Percentiles rank a stretch among this genome's conserved stretches.
These are phyloP conservation scores for Leptopterna dolabrata DNA, from an alignment of 2,888 invertebrate species.

Conservation along the genomic window DNA sequence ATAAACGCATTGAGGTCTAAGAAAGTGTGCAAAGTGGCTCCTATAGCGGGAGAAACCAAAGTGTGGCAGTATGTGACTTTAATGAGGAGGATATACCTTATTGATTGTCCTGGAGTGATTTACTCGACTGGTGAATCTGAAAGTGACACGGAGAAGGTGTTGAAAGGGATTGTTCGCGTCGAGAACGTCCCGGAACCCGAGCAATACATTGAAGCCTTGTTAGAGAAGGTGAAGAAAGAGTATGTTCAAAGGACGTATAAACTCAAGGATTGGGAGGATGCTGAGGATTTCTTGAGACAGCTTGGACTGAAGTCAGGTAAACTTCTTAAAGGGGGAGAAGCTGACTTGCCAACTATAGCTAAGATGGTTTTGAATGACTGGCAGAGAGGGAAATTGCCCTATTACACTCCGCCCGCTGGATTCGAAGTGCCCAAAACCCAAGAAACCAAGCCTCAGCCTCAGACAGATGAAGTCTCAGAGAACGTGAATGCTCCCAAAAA, in stretches of 20 bases:
- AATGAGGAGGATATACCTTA: slow-evolving; percentile 95
- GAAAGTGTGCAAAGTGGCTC: slow-evolving; percentile 98
- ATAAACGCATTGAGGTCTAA: slow-evolving; percentile 96
- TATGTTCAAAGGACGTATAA: slow-evolving; percentile 93
- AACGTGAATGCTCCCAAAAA: slow-evolving; percentile 66
- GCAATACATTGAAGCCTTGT: slow-evolving; percentile 89
- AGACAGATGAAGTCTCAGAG: slow-evolving; percentile 32
- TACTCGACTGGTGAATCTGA: slow-evolving; percentile 97
- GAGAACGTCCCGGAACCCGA: slow-evolving; percentile 94
- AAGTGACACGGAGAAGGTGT: slow-evolving; percentile 92
- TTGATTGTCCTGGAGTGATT: slow-evolving; percentile 99
- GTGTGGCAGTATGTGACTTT: slow-evolving; percentile 99
- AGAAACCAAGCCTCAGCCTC: slow-evolving; percentile 40
- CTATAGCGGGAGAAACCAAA: slow-evolving; percentile 97
- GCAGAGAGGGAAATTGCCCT: slow-evolving; percentile 97
- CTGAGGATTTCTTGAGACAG: slow-evolving; percentile 91
- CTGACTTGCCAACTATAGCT: slow-evolving; percentile 88
- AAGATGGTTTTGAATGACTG: slow-evolving; percentile 98
- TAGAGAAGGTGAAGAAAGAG: slow-evolving; percentile 88
- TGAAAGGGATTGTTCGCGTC: slow-evolving; percentile 97
- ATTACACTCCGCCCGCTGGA: slow-evolving; percentile 89
- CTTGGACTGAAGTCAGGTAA: slow-evolving; percentile 88
- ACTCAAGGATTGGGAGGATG: slow-evolving; percentile 82
- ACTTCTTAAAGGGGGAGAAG: slow-evolving; percentile 95
- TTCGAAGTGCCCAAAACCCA: slow-evolving; percentile 75